These are phyloP conservation scores for Tanypteryx hageni DNA, from an alignment of 2,888 invertebrate genomes.

Conservation along the genomic window DNA sequence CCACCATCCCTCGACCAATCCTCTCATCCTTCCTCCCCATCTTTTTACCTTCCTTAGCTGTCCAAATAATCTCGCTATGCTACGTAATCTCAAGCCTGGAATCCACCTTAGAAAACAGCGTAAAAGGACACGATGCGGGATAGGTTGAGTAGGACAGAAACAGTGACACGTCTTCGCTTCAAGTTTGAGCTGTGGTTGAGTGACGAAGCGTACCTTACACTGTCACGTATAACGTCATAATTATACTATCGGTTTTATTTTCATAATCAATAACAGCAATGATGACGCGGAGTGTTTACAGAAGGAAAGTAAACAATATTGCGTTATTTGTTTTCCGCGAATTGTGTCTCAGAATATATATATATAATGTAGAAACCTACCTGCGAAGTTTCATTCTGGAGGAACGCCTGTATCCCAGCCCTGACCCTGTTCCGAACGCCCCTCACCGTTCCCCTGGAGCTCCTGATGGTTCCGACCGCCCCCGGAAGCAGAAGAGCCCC, in stretches of 20 bases:
- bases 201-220: too few species aligned
- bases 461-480: slow-evolving; percentile 86
- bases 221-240: too few species aligned
- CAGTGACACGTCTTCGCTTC: too few species aligned
- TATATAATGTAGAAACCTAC: slow-evolving; percentile 77
- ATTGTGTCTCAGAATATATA: not conserved
- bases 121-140: too few species aligned
- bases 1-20: not conserved
- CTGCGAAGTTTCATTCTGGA: slow-evolving; percentile 90
- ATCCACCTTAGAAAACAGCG: not conserved
- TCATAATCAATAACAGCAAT: too few species aligned
- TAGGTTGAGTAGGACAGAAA: too few species aligned
- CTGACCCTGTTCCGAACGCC: slow-evolving; percentile 96
- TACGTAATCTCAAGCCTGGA: not conserved
- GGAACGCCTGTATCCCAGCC: slow-evolving; percentile 96
- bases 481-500: slow-evolving; percentile 83
- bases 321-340: not conserved
- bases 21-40: not conserved
- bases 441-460: slow-evolving; percentile 94
- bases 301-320: not conserved
- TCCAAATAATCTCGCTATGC: not conserved
- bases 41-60: not conserved
- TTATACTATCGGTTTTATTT: too few species aligned
- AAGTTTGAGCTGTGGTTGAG: too few species aligned
- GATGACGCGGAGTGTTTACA: not conserved